Evolutionary conservation across 1,140 invertebrate genomes (phyloP).

Genomic region (Probaryconus sp.): DNA sequence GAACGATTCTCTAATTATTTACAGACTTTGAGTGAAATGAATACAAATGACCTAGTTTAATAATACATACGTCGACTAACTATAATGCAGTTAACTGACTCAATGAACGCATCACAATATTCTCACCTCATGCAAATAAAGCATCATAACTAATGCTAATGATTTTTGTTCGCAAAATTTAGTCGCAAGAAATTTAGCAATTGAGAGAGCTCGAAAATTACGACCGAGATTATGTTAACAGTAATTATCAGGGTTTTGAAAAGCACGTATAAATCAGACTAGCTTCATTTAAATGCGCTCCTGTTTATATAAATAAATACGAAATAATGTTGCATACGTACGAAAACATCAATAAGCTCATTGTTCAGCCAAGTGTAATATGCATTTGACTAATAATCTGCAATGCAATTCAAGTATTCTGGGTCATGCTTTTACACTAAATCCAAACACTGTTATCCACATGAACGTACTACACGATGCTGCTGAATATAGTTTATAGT

Average conservation of each 20-base stretch:
- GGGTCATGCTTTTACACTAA: constrained; percentile 4
- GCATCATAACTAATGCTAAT: too few species aligned
- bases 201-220: too few species aligned
- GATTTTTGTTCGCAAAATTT: too few species aligned
- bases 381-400: not conserved
- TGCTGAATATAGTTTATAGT: not conserved
- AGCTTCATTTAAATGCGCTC: too few species aligned
- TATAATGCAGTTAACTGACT: constrained; percentile 11
- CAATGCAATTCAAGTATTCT: not conserved
- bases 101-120: constrained; percentile 7
- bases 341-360: too few species aligned
- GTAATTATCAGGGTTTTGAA: too few species aligned
- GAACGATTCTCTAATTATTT: too few species aligned
- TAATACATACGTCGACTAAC: constrained; percentile 21
- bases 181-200: too few species aligned
- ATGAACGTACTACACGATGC: not conserved
- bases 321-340: too few species aligned
- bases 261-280: too few species aligned
- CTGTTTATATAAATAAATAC: too few species aligned
- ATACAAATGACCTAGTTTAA: constrained; percentile 34
- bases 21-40: constrained; percentile 13
- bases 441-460: not conserved
- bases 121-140: not conserved
- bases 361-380: not conserved
- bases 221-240: too few species aligned